Conservation (phyloP, 2,888 invertebrate genomes). For the Clusia tigrina region DNA sequence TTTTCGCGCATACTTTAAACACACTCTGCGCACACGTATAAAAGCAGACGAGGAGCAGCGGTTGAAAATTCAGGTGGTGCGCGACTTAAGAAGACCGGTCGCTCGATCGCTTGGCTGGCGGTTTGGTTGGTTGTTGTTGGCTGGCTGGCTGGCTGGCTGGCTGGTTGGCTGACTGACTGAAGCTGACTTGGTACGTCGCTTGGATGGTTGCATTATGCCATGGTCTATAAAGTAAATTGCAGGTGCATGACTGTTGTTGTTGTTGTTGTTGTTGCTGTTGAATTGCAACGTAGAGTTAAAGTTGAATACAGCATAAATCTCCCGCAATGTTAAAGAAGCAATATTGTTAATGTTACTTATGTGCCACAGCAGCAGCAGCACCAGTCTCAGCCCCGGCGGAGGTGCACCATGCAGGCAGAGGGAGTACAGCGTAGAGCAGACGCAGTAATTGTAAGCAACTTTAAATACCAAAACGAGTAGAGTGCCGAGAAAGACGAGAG, state of each 20-base stretch:
- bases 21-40: constrained; percentile 41
- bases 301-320: constrained; percentile 44
- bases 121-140: constrained; percentile 42
- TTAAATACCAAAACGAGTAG: neutral
- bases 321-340: constrained; percentile 44
- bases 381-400: neutral
- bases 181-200: constrained; percentile 26
- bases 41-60: constrained; percentile 20
- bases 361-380: neutral
- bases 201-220: constrained; percentile 54
- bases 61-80: constrained; percentile 34
- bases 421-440: constrained; percentile 16
- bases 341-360: constrained; percentile 39
- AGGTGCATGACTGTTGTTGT: constrained; percentile 61
- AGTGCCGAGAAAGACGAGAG: neutral
- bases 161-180: constrained; percentile 1
- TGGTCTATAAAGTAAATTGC: constrained; percentile 64
- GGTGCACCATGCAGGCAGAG: constrained; percentile 13
- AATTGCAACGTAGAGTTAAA: constrained; percentile 27
- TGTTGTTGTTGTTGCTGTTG: neutral
- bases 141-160: constrained; percentile 27
- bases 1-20: constrained; percentile 41
- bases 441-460: neutral
- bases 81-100: constrained; percentile 11
- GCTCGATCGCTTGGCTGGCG: constrained; percentile 28